Evolutionary conservation across 1,140 invertebrate genomes (phyloP).

Genomic region (Zaprionus davidi): DNA sequence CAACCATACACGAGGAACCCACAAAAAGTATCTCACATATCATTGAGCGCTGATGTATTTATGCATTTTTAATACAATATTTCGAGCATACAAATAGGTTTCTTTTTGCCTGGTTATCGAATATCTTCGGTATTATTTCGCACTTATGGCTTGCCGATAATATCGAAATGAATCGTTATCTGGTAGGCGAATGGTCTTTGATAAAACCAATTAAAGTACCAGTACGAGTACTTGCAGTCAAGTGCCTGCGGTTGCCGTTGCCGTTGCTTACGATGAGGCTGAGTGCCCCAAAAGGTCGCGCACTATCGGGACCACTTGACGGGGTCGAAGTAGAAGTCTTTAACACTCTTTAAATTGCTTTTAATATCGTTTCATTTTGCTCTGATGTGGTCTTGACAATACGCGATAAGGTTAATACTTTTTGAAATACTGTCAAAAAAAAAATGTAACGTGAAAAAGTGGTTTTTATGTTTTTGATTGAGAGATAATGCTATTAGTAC

Average conservation of each 20-base stretch:
- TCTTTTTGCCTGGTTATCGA: constrained; percentile 43
- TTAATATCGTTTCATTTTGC: not conserved
- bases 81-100: constrained; percentile 50
- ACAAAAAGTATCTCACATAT: constrained; percentile 59
- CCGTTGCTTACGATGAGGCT: constrained; percentile 6
- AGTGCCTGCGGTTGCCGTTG: constrained; percentile 57
- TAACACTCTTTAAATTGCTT: constrained; percentile 62
- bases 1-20: constrained; percentile 30
- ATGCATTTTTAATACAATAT: constrained; percentile 81
- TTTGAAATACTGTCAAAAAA: not conserved
- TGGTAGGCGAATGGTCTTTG: constrained; percentile 59
- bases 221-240: constrained; percentile 40
- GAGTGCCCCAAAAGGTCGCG: constrained; percentile 20
- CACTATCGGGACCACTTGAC: constrained; percentile 56
- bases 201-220: constrained; percentile 49
- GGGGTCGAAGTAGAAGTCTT: constrained; percentile 54
- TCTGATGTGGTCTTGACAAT: constrained; percentile 3
- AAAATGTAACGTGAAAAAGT: not conserved
- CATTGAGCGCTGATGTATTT: constrained; percentile 68
- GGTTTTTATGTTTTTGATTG: not conserved
- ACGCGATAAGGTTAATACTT: constrained; percentile 22
- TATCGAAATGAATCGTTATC: constrained; percentile 63
- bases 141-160: constrained; percentile 36
- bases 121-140: constrained; percentile 49
- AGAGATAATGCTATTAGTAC: not conserved